phyloP scores from a whole-genome alignment of 2,797 vertebrate species.

The Pelochelys cantorii region DNA sequence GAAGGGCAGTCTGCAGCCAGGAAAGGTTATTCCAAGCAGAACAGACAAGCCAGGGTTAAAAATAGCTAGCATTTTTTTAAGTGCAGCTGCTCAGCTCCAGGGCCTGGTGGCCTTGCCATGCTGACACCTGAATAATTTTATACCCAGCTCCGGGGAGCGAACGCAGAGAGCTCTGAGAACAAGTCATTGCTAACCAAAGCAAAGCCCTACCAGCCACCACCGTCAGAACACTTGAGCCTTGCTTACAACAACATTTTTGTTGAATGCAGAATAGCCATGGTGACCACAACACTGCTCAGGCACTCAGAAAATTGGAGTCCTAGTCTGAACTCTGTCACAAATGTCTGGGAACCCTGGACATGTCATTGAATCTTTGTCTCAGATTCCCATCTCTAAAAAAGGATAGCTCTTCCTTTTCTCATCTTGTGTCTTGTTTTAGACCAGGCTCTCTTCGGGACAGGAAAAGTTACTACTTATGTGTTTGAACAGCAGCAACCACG shows the following conservation, averaged over 20 bases:
- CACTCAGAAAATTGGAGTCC: neutral
- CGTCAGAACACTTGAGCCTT: neutral
- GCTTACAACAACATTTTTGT: neutral
- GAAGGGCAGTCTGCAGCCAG: neutral
- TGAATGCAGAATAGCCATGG: neutral
- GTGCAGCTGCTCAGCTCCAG: constrained; percentile 57
- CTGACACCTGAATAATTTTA: constrained; percentile 41
- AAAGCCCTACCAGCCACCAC: neutral
- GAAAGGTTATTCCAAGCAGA: constrained; percentile 28
- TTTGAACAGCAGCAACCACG: neutral
- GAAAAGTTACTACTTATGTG: neutral
- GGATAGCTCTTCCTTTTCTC: neutral
- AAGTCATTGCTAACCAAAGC: neutral
- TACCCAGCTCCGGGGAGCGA: neutral
- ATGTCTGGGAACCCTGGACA: neutral
- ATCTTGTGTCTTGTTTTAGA: neutral
- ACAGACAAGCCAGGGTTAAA: constrained; percentile 50
- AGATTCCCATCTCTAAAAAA: neutral
- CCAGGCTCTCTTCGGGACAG: neutral
- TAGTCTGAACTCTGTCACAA: neutral
- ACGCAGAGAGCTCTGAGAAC: constrained; percentile 25
- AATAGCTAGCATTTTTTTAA: constrained; percentile 62
- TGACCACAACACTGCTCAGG: neutral
- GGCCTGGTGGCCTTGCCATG: constrained; percentile 6
- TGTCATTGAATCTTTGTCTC: neutral